Evolutionary conservation across 2,888 invertebrate species (phyloP), one percentile per base, ranked within the genome.

Genomic region (Epistrophe eligans): DNA sequence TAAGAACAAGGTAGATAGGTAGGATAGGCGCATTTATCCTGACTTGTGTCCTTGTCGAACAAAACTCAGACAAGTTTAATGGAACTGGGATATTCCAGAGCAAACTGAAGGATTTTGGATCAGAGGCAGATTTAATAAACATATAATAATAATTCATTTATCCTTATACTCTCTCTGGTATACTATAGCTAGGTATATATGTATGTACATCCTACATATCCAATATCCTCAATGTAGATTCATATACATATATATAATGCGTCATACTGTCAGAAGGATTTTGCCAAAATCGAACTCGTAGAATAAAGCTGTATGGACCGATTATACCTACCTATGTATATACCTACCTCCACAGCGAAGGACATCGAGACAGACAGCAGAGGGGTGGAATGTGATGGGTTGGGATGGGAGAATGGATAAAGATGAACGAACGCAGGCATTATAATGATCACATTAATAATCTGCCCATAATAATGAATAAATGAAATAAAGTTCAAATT

Each of bases 401-500:
- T 24, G 24, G 24, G 24, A 24, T 24, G 24, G 24, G 24, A 24
- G 24, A 24, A 24, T 24, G 73, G 70, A 82, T 70, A 62, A 77
- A 64, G 77, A 79, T 82, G 82, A 82, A 70, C 85, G 58, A 77
- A 79, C 70, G 70, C 62, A 48, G 81, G 52, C 76, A 80, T 89
- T 83, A 89, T 83, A 83, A 89, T 88, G 81, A 87, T 84, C 88
- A 87, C 79, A 85, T 88, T 80, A 85, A 88, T 89, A 89, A 89
- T 89, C 88, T 77, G 82, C 52, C 66, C 74, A 82, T 82, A 85
- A 85, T 89, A 89, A 88, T 89, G 88, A 85, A 89, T 79, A 87
- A 83, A 87, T 72, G 83, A 84, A 79, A 84, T 77, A 88, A 89
- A 89, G 89, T 90, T 90, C 88, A 89, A 89, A 89, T 90, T 90